Evolutionary conservation across 2,797 vertebrate species (phyloP).

Genomic region (Muscicapa comitata): DNA sequence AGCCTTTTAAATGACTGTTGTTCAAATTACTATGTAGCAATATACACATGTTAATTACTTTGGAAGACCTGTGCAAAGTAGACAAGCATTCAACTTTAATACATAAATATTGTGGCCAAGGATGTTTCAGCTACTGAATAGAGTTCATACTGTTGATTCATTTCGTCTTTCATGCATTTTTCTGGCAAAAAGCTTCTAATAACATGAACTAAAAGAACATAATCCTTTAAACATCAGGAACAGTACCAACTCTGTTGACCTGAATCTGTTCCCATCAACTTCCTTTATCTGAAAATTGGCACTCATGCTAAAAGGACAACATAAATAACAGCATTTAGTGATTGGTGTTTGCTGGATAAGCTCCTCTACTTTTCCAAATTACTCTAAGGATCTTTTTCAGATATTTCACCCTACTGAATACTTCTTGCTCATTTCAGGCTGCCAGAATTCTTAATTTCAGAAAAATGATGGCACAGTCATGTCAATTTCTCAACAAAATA

Average conservation of each 20-base stretch:
- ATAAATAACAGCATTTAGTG: conserved; percentile 9
- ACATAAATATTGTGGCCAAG: neutral
- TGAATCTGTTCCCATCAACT: conserved; percentile 20
- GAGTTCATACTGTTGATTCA: neutral
- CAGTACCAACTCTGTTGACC: conserved; percentile 22
- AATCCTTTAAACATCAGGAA: conserved; percentile 36
- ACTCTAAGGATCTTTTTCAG: neutral
- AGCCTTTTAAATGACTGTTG: neutral
- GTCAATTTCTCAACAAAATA: neutral
- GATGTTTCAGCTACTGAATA: neutral
- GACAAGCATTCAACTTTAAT: neutral
- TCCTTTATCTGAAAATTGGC: conserved; percentile 33
- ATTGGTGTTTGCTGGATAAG: neutral
- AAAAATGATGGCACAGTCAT: neutral
- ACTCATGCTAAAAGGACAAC: conserved; percentile 11
- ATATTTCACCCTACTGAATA: neutral
- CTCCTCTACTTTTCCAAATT: neutral
- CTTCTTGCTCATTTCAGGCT: neutral
- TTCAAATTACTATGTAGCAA: neutral
- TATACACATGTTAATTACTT: neutral
- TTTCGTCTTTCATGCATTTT: conserved; percentile 4
- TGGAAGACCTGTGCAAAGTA: neutral
- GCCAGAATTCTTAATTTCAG: neutral
- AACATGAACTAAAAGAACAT: conserved; percentile 12
- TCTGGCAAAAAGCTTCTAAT: conserved; percentile 1